A percentile compares a stretch with the other conserved stretches of the same genome.
Evolutionary conservation across 2,888 invertebrate species (phyloP).

Genomic region (Drosophila kanekoi): DNA sequence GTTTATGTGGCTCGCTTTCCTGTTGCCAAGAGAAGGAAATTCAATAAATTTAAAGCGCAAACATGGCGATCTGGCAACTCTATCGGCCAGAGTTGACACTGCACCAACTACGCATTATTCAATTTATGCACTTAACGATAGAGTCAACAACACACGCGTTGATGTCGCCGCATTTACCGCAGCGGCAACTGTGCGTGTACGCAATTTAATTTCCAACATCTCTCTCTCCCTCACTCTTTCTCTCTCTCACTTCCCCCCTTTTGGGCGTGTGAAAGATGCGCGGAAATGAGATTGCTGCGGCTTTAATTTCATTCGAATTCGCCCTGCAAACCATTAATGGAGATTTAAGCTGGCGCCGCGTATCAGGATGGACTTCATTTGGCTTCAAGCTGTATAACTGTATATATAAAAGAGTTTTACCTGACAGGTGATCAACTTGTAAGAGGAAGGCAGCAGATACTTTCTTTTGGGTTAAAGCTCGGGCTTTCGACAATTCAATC

Average conservation of each 20-base stretch:
- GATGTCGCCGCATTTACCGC: slow-evolving; percentile 44
- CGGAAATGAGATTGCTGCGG: slow-evolving; percentile 73
- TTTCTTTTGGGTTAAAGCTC: too few relatives aligned
- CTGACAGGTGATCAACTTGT: too few relatives aligned
- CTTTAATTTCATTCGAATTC: slow-evolving; percentile 54
- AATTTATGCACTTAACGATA: slow-evolving; percentile 76
- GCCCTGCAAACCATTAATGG: slow-evolving; percentile 32
- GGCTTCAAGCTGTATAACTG: slow-evolving; percentile 1
- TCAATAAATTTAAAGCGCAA: slow-evolving; percentile 53
- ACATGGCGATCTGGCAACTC: slow-evolving; percentile 49
- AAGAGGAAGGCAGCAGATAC: too few relatives aligned
- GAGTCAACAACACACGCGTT: slow-evolving; percentile 49
- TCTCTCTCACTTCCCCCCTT: background rate
- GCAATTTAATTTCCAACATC: slow-evolving; percentile 68
- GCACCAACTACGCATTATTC: slow-evolving; percentile 55
- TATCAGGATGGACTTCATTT: background rate
- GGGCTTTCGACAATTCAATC: too few relatives aligned
- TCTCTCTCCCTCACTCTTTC: slow-evolving; percentile 14
- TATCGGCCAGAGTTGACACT: slow-evolving; percentile 46
- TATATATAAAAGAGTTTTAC: background rate
- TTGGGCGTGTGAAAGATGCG: slow-evolving; percentile 41
- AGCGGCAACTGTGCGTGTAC: slow-evolving; percentile 67
- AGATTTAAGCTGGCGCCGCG: slow-evolving; percentile 39
- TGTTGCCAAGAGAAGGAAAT: slow-evolving; percentile 43
- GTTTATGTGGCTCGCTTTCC: slow-evolving; percentile 48